These are phyloP conservation scores for Tenthredo notha DNA, from an alignment of 2,888 invertebrate genomes.

Conservation along the genomic window DNA sequence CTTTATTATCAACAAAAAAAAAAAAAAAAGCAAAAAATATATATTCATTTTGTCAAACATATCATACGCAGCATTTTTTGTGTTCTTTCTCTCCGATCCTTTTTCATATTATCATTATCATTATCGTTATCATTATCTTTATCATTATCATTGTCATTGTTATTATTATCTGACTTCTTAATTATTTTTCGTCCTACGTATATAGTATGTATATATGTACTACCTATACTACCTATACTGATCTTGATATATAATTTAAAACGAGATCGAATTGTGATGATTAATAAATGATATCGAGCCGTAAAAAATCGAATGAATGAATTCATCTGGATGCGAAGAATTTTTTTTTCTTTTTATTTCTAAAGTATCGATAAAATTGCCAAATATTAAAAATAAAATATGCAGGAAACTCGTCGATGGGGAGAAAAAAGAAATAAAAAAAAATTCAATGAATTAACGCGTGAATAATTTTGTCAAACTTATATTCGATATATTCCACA, in stretches of 20 bases:
- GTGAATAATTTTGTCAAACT: too few relatives aligned
- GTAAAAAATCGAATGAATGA: not conserved
- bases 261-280: not conserved
- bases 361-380: not conserved
- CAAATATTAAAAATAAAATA: not conserved
- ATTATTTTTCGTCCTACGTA: not conserved
- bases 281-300: not conserved
- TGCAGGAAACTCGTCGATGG: not conserved
- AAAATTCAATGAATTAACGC: too few relatives aligned
- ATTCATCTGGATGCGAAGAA: not conserved
- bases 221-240: not conserved
- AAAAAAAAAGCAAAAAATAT: conserved; percentile 62
- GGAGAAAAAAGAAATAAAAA: too few relatives aligned
- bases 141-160: not conserved
- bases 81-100: conserved; percentile 8
- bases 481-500: too few relatives aligned
- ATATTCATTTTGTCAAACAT: conserved; percentile 69
- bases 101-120: not conserved
- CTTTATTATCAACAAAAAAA: conserved; percentile 57
- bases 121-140: not conserved
- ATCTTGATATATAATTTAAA: not conserved
- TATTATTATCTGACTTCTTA: not conserved
- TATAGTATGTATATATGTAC: not conserved
- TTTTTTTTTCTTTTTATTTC: not conserved
- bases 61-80: conserved; percentile 41